These are phyloP conservation scores for Takifugu flavidus DNA, from an alignment of 2,113 vertebrate species.

Conservation along the genomic window DNA sequence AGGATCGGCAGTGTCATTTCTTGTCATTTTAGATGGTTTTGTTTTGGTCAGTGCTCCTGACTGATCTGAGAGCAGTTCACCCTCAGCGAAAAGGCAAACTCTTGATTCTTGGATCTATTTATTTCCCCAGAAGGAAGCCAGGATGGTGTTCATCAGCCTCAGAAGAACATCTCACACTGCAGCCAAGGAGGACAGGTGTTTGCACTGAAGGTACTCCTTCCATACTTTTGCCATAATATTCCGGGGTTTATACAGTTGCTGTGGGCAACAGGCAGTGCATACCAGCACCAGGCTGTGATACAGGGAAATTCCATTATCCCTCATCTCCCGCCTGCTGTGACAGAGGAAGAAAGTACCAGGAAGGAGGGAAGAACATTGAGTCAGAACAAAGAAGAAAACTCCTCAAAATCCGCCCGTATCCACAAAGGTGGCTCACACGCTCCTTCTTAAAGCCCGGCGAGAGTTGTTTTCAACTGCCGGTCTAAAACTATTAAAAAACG, in stretches of 20 bases:
- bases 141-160: constrained; percentile 49
- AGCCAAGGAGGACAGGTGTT: constrained; percentile 45
- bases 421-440: constrained; percentile 31
- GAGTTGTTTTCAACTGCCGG: constrained; percentile 31
- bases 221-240: constrained; percentile 4
- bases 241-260: constrained; percentile 26
- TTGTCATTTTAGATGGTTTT: constrained; percentile 20
- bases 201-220: constrained; percentile 52
- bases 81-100: too few species aligned
- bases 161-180: constrained; percentile 37
- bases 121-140: constrained; percentile 4
- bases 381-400: constrained; percentile 54
- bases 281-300: constrained; percentile 24
- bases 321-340: constrained; percentile 43
- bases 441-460: constrained; percentile 57
- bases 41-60: constrained; percentile 37
- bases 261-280: constrained; percentile 35
- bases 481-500: neutral
- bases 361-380: constrained; percentile 59
- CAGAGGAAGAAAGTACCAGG: constrained; percentile 53
- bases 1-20: constrained; percentile 2
- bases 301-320: constrained; percentile 58
- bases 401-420: constrained; percentile 49
- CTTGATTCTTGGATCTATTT: too few species aligned
- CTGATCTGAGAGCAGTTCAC: too few species aligned